A percentile compares a stretch with the other conserved stretches of the same genome.
These are phyloP conservation scores for Pipistrellus pygmaeus DNA, from an alignment of 2,797 vertebrate species.

Conservation along the genomic window DNA sequence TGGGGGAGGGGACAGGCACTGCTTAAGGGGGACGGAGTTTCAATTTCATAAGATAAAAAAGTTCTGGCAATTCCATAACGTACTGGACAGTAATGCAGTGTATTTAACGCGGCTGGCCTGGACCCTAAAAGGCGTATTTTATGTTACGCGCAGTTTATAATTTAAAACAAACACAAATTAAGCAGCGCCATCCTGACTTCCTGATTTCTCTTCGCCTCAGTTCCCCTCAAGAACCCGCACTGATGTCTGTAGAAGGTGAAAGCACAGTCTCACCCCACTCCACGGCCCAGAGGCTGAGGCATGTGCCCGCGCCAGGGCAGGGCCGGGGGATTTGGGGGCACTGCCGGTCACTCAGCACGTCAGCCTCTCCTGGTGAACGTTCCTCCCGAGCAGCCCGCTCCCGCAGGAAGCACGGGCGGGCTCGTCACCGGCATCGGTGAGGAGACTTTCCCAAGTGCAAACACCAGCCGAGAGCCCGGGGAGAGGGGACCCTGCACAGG, in stretches of 20 bases:
- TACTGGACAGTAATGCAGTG: neutral
- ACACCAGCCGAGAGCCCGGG: neutral
- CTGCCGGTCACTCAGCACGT: too few species aligned
- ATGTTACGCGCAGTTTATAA: neutral
- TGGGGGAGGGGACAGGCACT: accelerated
- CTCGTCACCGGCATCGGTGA: neutral
- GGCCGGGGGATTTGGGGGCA: too few species aligned
- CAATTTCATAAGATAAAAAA: neutral
- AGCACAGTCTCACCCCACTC: too few species aligned
- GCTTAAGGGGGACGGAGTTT: neutral
- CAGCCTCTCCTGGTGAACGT: neutral
- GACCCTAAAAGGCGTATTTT: neutral
- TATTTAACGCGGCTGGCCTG: too few species aligned
- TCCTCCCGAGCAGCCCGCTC: neutral
- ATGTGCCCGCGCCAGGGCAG: neutral
- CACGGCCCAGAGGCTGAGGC: neutral
- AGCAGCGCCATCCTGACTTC: neutral
- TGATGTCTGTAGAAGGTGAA: neutral
- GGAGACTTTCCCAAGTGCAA: neutral
- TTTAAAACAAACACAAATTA: neutral
- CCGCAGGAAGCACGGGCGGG: neutral
- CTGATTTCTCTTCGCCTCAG: neutral
- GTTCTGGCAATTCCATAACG: neutral
- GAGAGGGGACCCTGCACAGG: neutral
- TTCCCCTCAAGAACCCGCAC: neutral